Percentiles rank a stretch among this genome's conserved stretches.
phyloP scores from a whole-genome alignment of 2,888 invertebrate genomes.

The Parapristionchus giblindavisi region DNA sequence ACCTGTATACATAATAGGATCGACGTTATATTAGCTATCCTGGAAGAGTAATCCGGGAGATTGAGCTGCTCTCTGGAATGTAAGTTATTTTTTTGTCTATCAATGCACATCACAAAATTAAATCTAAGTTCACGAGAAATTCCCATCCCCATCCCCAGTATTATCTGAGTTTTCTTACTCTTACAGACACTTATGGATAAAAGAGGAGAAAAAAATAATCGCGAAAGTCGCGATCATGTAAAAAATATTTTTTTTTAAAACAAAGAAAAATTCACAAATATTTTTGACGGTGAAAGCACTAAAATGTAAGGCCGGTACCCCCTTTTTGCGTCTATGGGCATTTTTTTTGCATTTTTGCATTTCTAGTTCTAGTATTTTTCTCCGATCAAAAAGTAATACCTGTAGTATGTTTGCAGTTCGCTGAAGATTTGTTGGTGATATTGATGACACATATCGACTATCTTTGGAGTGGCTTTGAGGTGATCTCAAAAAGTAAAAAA shows the following conservation, averaged over 20 bases:
- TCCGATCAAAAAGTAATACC: neutral
- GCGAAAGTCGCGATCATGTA: too few relatives aligned
- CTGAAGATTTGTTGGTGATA: conserved; percentile 16
- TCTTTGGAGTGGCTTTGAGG: neutral
- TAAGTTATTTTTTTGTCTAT: neutral
- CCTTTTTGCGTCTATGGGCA: neutral
- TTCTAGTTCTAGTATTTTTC: neutral
- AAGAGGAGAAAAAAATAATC: too few relatives aligned
- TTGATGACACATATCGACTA: neutral
- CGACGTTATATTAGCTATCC: conserved; percentile 14
- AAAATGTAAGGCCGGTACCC: neutral
- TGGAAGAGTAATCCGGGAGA: conserved; percentile 19
- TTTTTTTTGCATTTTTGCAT: neutral
- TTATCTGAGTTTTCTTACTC: too few relatives aligned
- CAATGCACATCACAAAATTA: neutral
- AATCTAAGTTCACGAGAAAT: neutral
- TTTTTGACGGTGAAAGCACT: too few relatives aligned
- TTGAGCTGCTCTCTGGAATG: conserved; percentile 15
- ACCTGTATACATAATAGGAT: conserved; percentile 33
- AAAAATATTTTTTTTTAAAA: too few relatives aligned
- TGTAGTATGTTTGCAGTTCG: conserved; percentile 27
- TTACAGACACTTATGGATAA: too few relatives aligned
- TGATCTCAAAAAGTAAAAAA: conserved; percentile 15
- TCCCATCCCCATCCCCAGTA: too few relatives aligned
- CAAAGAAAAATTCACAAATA: neutral